Conservation (phyloP, 2,888 invertebrate genomes). For the Archips crataeganus region DNA sequence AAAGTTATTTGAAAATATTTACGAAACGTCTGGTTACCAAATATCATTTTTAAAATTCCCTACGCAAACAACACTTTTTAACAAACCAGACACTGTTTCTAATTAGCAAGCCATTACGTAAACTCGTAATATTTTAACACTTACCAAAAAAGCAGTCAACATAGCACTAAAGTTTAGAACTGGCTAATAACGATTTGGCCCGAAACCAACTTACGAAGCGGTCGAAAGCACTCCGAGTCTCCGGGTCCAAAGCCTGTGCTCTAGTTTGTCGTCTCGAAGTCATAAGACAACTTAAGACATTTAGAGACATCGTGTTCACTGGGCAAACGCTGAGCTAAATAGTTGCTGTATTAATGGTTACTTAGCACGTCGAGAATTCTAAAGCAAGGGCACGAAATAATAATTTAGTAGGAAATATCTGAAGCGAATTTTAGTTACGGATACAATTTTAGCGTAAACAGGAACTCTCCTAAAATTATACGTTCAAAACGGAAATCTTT, state of each 20-base stretch:
- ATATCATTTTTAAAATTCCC: too few relatives aligned
- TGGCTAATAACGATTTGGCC: conserved; percentile 43
- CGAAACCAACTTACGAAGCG: conserved; percentile 40
- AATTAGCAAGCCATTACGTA: not conserved
- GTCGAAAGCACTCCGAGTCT: conserved; percentile 33
- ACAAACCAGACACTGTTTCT: not conserved
- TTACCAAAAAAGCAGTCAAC: conserved; percentile 29
- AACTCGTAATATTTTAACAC: conserved; percentile 18
- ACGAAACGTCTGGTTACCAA: too few relatives aligned
- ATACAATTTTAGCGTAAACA: not conserved
- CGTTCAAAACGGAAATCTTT: not conserved
- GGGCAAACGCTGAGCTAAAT: conserved; percentile 15
- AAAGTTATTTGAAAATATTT: too few relatives aligned
- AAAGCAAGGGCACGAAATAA: conserved; percentile 4
- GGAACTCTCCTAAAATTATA: not conserved
- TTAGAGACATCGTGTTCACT: conserved; percentile 34
- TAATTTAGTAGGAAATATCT: conserved; percentile 3
- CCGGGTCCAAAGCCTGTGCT: conserved; percentile 27
- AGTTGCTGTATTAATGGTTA: conserved; percentile 29
- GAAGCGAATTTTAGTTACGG: not conserved
- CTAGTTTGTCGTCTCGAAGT: conserved; percentile 40
- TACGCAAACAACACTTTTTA: too few relatives aligned
- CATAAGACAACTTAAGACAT: conserved; percentile 42
- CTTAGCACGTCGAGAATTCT: conserved; percentile 18
- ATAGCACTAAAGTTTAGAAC: conserved; percentile 37